Conservation (phyloP, 2,113 vertebrate species). For the Crotalus viridis region DNA sequence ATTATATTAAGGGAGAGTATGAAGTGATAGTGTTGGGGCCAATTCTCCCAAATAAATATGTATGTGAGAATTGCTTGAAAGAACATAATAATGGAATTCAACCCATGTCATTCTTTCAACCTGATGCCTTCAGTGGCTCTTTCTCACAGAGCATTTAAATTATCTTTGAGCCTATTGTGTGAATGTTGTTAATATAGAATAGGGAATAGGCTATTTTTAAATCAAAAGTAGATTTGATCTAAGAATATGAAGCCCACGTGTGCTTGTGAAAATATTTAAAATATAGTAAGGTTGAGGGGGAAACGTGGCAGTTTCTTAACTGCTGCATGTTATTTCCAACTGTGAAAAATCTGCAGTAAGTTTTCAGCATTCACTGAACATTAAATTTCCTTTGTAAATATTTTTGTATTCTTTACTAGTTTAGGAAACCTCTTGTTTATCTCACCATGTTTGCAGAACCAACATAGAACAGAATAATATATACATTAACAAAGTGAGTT, state of each 20-base stretch:
- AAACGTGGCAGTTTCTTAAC: background rate
- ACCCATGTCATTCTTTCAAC: background rate
- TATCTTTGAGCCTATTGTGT: background rate
- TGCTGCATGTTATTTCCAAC: background rate
- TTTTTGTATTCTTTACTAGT: background rate
- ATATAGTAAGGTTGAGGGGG: background rate
- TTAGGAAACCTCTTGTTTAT: background rate
- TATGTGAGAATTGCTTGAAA: background rate
- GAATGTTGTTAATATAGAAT: background rate
- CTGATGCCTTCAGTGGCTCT: background rate
- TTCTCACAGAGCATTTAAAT: background rate
- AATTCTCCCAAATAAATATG: background rate
- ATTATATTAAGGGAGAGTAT: background rate
- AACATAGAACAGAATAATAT: background rate
- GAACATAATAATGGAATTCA: background rate
- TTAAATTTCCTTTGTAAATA: background rate
- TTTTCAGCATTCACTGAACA: background rate
- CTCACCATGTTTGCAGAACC: background rate
- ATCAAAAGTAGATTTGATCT: background rate
- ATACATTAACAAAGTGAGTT: background rate
- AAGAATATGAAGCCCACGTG: background rate
- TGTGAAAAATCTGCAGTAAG: background rate
- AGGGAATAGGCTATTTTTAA: background rate
- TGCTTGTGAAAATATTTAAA: background rate
- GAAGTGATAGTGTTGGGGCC: background rate